These are phyloP conservation scores for Pelecanoides urinatrix DNA, from an alignment of 2,113 vertebrate species.

Conservation along the genomic window DNA sequence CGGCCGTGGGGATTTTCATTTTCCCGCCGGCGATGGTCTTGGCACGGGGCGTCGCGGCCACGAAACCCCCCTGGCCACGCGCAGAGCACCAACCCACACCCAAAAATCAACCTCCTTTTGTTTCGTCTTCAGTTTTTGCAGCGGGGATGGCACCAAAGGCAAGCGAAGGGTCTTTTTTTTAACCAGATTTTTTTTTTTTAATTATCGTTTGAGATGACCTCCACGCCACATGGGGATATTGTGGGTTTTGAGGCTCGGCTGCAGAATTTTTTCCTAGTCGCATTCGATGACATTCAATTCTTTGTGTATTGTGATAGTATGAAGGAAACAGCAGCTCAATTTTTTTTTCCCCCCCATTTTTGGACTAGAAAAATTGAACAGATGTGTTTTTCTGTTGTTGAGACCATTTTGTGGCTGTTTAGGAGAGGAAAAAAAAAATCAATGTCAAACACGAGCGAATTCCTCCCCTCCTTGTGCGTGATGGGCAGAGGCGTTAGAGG, in stretches of 20 bases:
- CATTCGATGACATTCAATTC: neutral
- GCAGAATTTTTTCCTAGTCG: neutral
- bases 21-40: rapidly evolving
- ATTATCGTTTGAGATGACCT: neutral
- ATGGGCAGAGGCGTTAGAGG: neutral
- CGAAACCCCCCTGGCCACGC: rapidly evolving
- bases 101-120: neutral
- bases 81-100: rapidly evolving
- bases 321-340: neutral
- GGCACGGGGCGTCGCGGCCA: rapidly evolving
- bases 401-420: neutral
- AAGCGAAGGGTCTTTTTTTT: rapidly evolving
- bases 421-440: too few relatives aligned
- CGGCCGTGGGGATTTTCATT: rapidly evolving
- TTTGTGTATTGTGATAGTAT: neutral
- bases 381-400: neutral
- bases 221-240: rapidly evolving
- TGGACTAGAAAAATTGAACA: neutral
- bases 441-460: rapidly evolving
- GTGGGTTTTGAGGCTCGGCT: neutral
- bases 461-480: rapidly evolving
- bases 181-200: rapidly evolving
- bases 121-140: rapidly evolving
- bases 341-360: neutral
- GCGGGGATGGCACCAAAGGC: neutral